Evolutionary conservation across 2,888 invertebrate genomes (phyloP), one percentile per base, ranked within the genome.

Genomic region (Empis stercorea): DNA sequence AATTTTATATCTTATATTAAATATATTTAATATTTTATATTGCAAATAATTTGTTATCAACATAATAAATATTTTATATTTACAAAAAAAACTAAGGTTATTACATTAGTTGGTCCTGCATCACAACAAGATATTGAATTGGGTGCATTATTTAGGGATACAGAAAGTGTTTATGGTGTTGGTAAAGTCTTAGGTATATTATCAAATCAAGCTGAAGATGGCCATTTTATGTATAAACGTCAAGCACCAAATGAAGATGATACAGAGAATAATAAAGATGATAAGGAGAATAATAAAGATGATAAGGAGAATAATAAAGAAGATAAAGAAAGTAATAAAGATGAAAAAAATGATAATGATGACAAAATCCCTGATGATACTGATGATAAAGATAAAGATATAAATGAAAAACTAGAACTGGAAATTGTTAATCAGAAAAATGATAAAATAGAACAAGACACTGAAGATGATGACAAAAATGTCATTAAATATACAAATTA

Each of bases 41-140:
- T n/a, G n/a, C n/a, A n/a, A n/a, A n/a, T n/a, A n/a, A n/a, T n/a
- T n/a, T n/a, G n/a, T n/a, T n/a, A n/a, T n/a, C n/a, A n/a, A n/a
- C n/a, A n/a, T 20, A 20, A 13, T 17, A 36, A 45, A 30, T 13
- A 2, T 23, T 13, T 43, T 45, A 44, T 41, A 39, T n/a, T n/a
- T n/a, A n/a, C n/a, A 32, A 13, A 23, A 15, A 15, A 37, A 39
- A 10, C 43, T 0, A 58, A 78, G 78, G 72, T 78, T 50, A 66
- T 78, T 44, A 74, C 73, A 4, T 63, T 76, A 41, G 73, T 74
- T 59, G 78, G 78, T 0, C 73, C 73, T n/a, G 71, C 71, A 64
- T 75, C 75, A 17, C 76, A 77, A 57, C 73, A 77, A 39, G 78
- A 78, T 49, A 73, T 73, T 0, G 76, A 77, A 61, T 72, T 79